Evolutionary conservation across 2,888 invertebrate genomes (phyloP).

Genomic region (Portevinia maculata): DNA sequence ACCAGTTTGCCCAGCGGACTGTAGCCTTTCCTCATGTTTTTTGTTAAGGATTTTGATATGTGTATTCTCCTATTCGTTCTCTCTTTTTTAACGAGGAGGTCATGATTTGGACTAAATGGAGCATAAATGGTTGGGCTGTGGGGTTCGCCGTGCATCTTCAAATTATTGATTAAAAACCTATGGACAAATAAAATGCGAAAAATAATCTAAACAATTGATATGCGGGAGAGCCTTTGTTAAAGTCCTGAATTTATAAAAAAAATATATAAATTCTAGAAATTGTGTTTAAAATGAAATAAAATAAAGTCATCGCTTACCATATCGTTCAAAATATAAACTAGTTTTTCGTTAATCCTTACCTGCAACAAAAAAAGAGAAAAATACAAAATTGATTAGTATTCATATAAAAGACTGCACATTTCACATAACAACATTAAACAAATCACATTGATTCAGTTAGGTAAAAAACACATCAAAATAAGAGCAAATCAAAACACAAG

Average conservation of each 20-base stretch:
- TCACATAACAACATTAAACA: slow-evolving; percentile 68
- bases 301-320: slow-evolving; percentile 80
- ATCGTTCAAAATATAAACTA: slow-evolving; percentile 80
- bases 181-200: too few species aligned
- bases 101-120: too few species aligned
- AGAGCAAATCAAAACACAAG: slow-evolving; percentile 5
- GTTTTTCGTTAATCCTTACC: slow-evolving; percentile 82
- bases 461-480: slow-evolving; percentile 17
- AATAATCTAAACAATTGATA: too few species aligned
- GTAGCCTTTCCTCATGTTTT: too few species aligned
- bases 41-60: too few species aligned
- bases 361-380: slow-evolving; percentile 78
- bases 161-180: too few species aligned
- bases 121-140: too few species aligned
- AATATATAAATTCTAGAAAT: neutral
- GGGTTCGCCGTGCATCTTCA: too few species aligned
- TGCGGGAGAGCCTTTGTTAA: too few species aligned
- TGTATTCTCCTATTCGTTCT: too few species aligned
- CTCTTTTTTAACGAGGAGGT: too few species aligned
- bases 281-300: neutral
- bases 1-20: too few species aligned
- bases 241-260: neutral
- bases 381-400: slow-evolving; percentile 63
- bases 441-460: slow-evolving; percentile 37
- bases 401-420: slow-evolving; percentile 20